Evolutionary conservation across 2,797 vertebrate species (phyloP).

Genomic region (Aulostomus chinensis): DNA sequence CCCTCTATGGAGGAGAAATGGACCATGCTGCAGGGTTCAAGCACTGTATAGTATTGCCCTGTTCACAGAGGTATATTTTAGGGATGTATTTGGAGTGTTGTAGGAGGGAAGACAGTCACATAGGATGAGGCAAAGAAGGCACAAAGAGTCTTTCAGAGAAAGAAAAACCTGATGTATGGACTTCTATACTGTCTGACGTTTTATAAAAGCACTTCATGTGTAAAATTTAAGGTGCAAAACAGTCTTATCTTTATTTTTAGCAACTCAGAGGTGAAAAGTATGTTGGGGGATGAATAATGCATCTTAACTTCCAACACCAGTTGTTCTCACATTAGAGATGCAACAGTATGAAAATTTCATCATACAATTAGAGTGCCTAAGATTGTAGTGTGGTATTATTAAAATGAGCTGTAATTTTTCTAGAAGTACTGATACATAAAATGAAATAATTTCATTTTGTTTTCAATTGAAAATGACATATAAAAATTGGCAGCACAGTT

Average conservation of each 20-base stretch:
- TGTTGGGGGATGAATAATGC: constrained; percentile 51
- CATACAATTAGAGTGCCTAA: no score
- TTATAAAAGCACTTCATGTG: no score
- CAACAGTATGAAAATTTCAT: no score
- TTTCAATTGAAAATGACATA: no score
- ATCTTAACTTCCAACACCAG: constrained; percentile 30
- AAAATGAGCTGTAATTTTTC: no score
- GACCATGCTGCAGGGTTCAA: constrained; percentile 51
- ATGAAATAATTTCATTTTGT: no score
- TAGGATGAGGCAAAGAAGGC: constrained; percentile 9
- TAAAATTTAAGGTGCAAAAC: no score
- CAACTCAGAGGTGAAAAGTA: constrained; percentile 45
- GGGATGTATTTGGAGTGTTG: constrained; percentile 56
- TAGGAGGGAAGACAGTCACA: constrained; percentile 23
- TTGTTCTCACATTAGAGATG: no score
- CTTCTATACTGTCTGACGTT: neutral
- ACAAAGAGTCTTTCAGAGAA: constrained; percentile 25
- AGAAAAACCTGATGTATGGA: constrained; percentile 14
- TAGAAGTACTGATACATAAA: no score
- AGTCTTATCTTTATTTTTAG: constrained; percentile 39
- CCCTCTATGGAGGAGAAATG: constrained; percentile 28
- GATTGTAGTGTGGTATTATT: no score
- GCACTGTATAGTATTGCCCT: no score
- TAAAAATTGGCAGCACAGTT: no score
- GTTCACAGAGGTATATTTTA: constrained; percentile 55